Percentiles rank a stretch among this genome's conserved stretches.
phyloP scores from a whole-genome alignment of 2,113 vertebrate species.

The Daubentonia madagascariensis region DNA sequence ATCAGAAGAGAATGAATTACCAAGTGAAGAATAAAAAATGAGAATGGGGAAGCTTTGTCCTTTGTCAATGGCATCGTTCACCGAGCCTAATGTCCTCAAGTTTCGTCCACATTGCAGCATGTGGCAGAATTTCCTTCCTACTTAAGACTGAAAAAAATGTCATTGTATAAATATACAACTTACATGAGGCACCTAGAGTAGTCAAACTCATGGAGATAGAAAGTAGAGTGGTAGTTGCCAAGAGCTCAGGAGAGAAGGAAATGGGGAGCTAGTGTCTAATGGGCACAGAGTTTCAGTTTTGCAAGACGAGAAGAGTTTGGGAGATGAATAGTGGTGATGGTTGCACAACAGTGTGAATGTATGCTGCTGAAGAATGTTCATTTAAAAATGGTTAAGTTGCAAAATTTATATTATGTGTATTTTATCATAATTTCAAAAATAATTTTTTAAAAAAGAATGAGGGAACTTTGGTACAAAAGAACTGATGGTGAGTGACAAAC shows the following conservation, averaged over 20 bases:
- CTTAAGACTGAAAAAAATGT: neutral
- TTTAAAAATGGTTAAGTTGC: neutral
- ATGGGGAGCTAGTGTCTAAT: neutral
- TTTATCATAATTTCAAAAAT: neutral
- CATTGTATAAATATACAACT: neutral
- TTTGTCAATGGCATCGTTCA: neutral
- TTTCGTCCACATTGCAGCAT: no score
- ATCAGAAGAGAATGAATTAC: neutral
- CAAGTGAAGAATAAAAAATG: neutral
- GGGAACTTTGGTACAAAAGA: neutral
- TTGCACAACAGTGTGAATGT: fast-evolving
- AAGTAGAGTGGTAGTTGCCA: no score
- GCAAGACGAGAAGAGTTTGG: neutral
- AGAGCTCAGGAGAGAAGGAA: no score
- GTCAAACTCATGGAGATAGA: neutral
- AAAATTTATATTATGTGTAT: neutral
- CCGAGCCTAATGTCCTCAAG: neutral
- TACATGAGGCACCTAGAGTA: neutral
- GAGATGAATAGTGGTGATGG: neutral
- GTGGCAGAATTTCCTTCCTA: neutral
- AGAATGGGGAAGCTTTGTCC: neutral
- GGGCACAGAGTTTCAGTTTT: neutral
- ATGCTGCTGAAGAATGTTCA: neutral
- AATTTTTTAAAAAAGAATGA: neutral
- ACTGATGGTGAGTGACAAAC: neutral